These are phyloP conservation scores for Fulmarus glacialis DNA, from an alignment of 2,113 vertebrate species.

Conservation along the genomic window DNA sequence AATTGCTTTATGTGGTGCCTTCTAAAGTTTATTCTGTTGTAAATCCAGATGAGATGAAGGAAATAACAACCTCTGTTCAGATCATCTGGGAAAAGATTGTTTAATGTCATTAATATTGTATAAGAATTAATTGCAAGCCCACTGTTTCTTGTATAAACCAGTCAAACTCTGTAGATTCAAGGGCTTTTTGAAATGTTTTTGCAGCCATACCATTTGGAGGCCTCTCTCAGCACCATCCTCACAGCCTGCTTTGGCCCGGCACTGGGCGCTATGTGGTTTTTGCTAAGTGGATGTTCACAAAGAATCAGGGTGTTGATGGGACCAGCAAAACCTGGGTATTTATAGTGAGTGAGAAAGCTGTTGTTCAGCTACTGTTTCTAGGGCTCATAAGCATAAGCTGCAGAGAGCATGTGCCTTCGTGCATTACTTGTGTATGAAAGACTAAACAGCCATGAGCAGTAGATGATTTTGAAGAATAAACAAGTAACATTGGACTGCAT, in stretches of 20 bases:
- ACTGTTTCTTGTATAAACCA: background rate
- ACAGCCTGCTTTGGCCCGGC: background rate
- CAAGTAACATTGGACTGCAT: background rate
- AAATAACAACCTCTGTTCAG: background rate
- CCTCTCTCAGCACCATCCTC: background rate
- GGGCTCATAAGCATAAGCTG: background rate
- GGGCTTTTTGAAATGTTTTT: background rate
- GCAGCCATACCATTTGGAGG: background rate
- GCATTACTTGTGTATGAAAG: background rate
- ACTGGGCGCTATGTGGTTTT: fast-evolving
- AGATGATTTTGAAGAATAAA: background rate
- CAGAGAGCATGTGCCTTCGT: background rate
- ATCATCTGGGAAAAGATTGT: background rate
- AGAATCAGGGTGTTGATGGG: fast-evolving
- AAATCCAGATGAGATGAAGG: background rate
- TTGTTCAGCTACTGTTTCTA: background rate
- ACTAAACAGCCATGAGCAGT: background rate
- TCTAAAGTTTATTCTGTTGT: background rate
- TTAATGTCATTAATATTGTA: background rate
- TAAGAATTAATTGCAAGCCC: background rate
- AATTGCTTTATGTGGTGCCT: background rate
- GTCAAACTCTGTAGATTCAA: background rate
- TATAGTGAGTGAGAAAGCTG: background rate
- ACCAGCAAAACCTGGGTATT: background rate
- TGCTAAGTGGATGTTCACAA: background rate